Evolutionary conservation across 2,888 invertebrate species (phyloP), one percentile per base, ranked within the genome.

Genomic region (Troides aeacus): DNA sequence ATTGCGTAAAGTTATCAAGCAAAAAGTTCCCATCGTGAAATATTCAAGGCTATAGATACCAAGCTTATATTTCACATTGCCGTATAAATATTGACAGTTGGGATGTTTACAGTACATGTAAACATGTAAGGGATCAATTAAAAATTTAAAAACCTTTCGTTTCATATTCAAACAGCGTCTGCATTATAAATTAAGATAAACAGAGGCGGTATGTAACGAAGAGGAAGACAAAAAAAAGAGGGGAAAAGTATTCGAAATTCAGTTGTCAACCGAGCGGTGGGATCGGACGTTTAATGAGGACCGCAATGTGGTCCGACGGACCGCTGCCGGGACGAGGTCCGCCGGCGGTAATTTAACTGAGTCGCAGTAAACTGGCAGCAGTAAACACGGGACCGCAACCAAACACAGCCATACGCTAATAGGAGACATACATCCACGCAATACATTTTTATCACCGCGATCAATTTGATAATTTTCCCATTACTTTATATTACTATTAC

Each of bases 311-410:
- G 71, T 82, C 85, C 87, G 83, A 85, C 81, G 85, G 84, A 84
- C 86, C 81, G 86, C 82, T 77, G 76, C 77, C 77, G 75, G 79
- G 76, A 74, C 77, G 81, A 78, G 79, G 1, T 82, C 64, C 79
- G 76, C 74, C 78, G 81, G 79, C 79, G 79, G 78, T 74, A 75
- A 81, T 79, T 82, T 85, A 85, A 86, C 86, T 86, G 84, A 82
- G 79, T 81, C 66, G 70, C 70, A 66, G 62, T 67, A 68, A 56
- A 71, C 64, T 56, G 66, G 62, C 62, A 64, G 69, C 69, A 64
- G 68, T 69, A 66, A 66, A 70, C 63, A 53, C 63, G 42, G 21
- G 63, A 62, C 53, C 63, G 23, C 58, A n/a, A 57, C 46, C 39
- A 59, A 70, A 59, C 50, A 53, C 50, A 21, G 56, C n/a, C 30